A percentile compares a stretch with the other conserved stretches of the same genome.
These are phyloP conservation scores for Acromyrmex charruanus DNA, from an alignment of 1,140 invertebrate species.

Conservation along the genomic window DNA sequence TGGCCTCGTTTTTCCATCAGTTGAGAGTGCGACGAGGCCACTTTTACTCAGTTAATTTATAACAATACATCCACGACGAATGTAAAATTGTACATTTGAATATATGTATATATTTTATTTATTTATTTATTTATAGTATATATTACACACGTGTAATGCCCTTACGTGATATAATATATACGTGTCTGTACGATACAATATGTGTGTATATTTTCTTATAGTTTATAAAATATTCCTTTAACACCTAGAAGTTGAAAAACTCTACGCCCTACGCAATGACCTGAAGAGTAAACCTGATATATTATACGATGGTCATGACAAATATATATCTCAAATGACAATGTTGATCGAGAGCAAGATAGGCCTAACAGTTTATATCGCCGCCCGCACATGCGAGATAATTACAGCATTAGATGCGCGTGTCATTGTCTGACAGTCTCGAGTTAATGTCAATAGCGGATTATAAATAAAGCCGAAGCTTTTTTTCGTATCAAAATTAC, in stretches of 20 bases:
- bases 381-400: slow-evolving; percentile 26
- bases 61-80: slow-evolving; percentile 79
- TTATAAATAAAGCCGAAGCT: slow-evolving; percentile 10
- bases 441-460: slow-evolving; percentile 5
- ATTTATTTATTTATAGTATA: slow-evolving; percentile 53
- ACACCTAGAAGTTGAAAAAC: slow-evolving; percentile 82
- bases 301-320: slow-evolving; percentile 74
- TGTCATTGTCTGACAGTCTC: background rate
- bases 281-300: slow-evolving; percentile 76
- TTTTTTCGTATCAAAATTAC: slow-evolving; percentile 24
- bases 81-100: slow-evolving; percentile 71
- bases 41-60: slow-evolving; percentile 71
- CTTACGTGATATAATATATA: slow-evolving; percentile 63
- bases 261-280: slow-evolving; percentile 78
- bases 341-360: slow-evolving; percentile 60
- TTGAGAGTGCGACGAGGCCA: slow-evolving; percentile 66
- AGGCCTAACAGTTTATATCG: slow-evolving; percentile 48
- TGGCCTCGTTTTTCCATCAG: slow-evolving; percentile 56
- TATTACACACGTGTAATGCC: slow-evolving; percentile 46
- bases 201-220: slow-evolving; percentile 55
- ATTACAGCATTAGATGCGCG: background rate
- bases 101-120: slow-evolving; percentile 71
- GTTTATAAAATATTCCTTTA: slow-evolving; percentile 81
- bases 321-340: slow-evolving; percentile 76
- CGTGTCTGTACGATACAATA: slow-evolving; percentile 69